Evolutionary conservation across 2,797 vertebrate genomes (phyloP).

Genomic region (Siniperca obscura): DNA sequence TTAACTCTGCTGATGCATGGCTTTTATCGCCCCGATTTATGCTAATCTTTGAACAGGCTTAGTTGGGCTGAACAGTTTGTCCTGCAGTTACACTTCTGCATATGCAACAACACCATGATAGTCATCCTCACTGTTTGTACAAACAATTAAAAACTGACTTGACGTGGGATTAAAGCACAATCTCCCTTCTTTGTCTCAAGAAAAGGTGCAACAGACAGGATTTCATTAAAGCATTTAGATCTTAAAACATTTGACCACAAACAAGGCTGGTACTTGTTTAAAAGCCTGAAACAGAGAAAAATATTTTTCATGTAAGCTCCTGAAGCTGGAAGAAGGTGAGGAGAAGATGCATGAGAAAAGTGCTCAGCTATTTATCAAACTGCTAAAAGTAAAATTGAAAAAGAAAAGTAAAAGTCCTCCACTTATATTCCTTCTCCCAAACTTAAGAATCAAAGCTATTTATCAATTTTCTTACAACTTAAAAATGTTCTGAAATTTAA

Average conservation of each 20-base stretch:
- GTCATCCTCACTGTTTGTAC: not conserved
- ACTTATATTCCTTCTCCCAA: not conserved
- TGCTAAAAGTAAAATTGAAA: not conserved
- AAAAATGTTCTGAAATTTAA: not conserved
- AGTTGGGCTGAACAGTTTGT: conserved; percentile 43
- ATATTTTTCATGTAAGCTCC: not conserved
- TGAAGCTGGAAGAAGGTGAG: not conserved
- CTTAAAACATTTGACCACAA: not conserved
- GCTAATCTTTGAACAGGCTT: conserved; percentile 60
- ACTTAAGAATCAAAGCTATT: too few relatives aligned
- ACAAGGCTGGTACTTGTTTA: not conserved
- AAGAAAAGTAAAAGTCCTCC: not conserved
- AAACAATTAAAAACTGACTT: not conserved
- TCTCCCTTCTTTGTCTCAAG: not conserved
- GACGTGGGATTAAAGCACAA: not conserved
- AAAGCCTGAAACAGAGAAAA: not conserved
- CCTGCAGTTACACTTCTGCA: not conserved
- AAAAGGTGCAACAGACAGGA: not conserved
- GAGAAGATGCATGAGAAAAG: not conserved
- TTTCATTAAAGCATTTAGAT: not conserved
- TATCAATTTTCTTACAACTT: not conserved
- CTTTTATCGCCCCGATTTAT: conserved; percentile 44
- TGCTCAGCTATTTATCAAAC: not conserved
- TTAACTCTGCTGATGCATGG: conserved; percentile 21
- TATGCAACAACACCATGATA: not conserved